phyloP scores from a whole-genome alignment of 2,797 vertebrate species.

The Tragelaphus eurycerus region DNA sequence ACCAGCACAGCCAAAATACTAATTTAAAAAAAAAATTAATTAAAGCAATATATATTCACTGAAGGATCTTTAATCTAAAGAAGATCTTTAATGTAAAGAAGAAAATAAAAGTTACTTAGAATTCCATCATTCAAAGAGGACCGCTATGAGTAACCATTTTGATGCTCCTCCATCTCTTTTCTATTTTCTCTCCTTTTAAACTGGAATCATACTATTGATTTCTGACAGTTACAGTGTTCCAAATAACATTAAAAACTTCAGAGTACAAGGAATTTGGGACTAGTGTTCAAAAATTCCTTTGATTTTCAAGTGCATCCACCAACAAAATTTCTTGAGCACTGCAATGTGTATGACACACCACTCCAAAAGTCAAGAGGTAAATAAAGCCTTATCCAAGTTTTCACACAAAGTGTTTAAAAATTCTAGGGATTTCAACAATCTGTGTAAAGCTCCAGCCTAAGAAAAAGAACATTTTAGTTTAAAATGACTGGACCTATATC shows the following conservation, averaged over 20 bases:
- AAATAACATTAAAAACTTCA: not conserved
- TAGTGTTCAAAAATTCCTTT: not conserved
- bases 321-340: not conserved
- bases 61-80: not conserved
- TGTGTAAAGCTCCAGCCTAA: not conserved
- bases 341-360: not conserved
- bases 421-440: constrained; percentile 31
- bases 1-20: not conserved
- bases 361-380: not conserved
- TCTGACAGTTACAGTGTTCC: not conserved
- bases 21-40: accelerated
- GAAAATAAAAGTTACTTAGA: constrained; percentile 5
- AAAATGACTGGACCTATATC: not conserved
- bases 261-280: not conserved
- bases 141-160: not conserved
- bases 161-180: not conserved
- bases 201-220: not conserved
- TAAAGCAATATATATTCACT: not conserved
- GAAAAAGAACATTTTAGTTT: not conserved
- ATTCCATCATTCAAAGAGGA: not conserved
- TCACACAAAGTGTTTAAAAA: constrained; percentile 57
- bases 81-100: not conserved
- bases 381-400: constrained; percentile 48
- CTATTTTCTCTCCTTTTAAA: constrained; percentile 5
- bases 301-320: not conserved